These are phyloP conservation scores for Tragelaphus scriptus DNA, from an alignment of 2,113 vertebrate genomes.

Conservation along the genomic window DNA sequence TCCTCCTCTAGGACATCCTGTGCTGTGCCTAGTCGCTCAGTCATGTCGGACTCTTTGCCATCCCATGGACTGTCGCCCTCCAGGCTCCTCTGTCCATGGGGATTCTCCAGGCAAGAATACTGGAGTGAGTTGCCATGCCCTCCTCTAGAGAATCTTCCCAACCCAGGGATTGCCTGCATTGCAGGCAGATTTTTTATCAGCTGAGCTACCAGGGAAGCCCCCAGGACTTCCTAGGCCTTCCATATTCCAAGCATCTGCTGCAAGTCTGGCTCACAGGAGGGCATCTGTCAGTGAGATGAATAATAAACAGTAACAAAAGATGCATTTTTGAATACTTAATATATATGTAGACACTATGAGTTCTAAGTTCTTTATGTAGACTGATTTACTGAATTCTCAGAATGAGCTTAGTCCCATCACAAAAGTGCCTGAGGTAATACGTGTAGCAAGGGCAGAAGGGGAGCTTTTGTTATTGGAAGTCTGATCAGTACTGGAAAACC, in stretches of 20 bases:
- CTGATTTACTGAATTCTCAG: neutral
- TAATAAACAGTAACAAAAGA: neutral
- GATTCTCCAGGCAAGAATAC: too few relatives aligned
- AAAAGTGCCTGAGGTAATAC: neutral
- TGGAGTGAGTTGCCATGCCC: too few relatives aligned
- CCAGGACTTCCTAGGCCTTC: too few relatives aligned
- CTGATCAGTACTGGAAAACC: neutral
- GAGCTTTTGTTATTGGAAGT: too few relatives aligned
- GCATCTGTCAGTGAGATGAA: neutral
- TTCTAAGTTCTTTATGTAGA: neutral
- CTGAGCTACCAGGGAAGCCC: too few relatives aligned
- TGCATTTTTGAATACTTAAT: neutral
- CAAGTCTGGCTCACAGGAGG: fast-evolving
- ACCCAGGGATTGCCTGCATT: too few relatives aligned
- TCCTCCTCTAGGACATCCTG: too few relatives aligned
- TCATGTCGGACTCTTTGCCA: fast-evolving
- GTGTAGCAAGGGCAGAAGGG: fast-evolving
- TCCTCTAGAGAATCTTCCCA: too few relatives aligned
- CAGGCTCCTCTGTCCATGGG: too few relatives aligned
- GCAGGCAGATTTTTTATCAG: too few relatives aligned
- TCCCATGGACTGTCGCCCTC: too few relatives aligned
- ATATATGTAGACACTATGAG: neutral
- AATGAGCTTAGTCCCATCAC: neutral
- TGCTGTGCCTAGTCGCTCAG: neutral
- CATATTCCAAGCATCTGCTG: neutral